These are phyloP conservation scores for Scrobipalpa costella DNA, from an alignment of 2,888 invertebrate genomes.

Conservation along the genomic window DNA sequence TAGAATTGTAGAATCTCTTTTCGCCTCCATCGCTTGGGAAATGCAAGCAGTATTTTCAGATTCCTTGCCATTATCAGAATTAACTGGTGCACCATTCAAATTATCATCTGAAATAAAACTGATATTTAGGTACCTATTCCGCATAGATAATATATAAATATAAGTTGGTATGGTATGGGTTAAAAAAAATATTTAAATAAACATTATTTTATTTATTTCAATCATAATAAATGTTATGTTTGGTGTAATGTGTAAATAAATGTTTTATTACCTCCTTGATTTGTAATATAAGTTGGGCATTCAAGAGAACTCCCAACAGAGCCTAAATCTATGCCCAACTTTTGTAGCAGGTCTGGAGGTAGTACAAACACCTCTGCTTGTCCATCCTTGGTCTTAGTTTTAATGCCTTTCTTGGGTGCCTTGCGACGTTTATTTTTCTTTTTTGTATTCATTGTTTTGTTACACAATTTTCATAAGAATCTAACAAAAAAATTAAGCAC, in stretches of 20 bases:
- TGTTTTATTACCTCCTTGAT: constrained; percentile 23
- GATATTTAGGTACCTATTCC: too few species aligned
- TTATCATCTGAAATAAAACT: neutral
- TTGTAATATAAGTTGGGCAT: constrained; percentile 26
- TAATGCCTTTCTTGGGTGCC: constrained; percentile 35
- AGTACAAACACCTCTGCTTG: constrained; percentile 63
- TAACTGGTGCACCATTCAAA: constrained; percentile 1
- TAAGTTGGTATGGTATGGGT: too few species aligned
- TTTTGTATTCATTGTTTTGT: constrained; percentile 5
- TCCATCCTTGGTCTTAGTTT: constrained; percentile 29
- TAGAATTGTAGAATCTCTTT: constrained; percentile 42
- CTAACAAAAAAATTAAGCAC: neutral
- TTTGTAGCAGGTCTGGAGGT: constrained; percentile 67
- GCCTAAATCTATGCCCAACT: constrained; percentile 67
- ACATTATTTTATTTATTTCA: too few species aligned
- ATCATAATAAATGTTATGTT: too few species aligned
- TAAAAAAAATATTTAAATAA: too few species aligned
- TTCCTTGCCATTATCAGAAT: neutral
- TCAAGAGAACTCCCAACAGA: constrained; percentile 39
- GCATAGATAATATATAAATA: too few species aligned
- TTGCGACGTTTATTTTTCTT: constrained; percentile 22
- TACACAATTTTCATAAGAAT: neutral
- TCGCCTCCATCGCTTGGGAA: too few species aligned
- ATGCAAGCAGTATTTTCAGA: neutral
- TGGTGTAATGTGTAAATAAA: too few species aligned